Evolutionary conservation across 2,888 invertebrate genomes (phyloP), one percentile per base, ranked within the genome.

Genomic region (Formica aserva): DNA sequence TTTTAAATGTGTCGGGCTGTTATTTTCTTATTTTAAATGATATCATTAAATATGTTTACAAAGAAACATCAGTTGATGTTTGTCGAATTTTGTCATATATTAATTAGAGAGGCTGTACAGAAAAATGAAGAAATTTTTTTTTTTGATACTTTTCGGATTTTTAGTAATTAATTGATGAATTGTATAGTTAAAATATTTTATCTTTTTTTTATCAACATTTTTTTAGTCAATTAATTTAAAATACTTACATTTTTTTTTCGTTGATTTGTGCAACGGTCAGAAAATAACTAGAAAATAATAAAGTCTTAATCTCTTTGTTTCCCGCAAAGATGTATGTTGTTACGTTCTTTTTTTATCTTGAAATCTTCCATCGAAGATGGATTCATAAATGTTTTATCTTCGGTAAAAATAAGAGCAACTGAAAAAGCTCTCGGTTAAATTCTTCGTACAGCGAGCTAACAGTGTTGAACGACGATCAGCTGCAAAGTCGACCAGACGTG

Each of bases 381-480:
- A 48, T 66, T 77, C n/a, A 45, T 60, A 60, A 69, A 26, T 69
- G 62, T 32, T 60, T 0, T 57, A 15, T 80, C 11, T 13, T 9
- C 18, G 57, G 13, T 32, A 80, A 80, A 80, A 78, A 32, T 22
- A 57, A 69, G 35, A 22, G 45, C 60, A 45, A 26, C 9, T 18
- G 60, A 71, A 80, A 71, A 69, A 60, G 18, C 26, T 35, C 60
- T 60, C 78, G 60, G 41, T 41, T 69, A 69, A 60, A 45, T 71
- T 71, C 60, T 71, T 71, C 71, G 57, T 45, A 35, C 71, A 45
- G 22, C 32, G 57, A 22, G 57, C 45, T 80, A 80, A 80, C 71
- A 80, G 69, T 80, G 71, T 80, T 60, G 78, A 80, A 60, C 71
- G 69, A 60, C 35, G 78, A 71, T 80, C 71, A 80, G n/a, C 78